A percentile compares a stretch with the other conserved stretches of the same genome.
Conservation (phyloP, 53 echinoderm and acorn worm genomes). For the Holothuria leucospilota region DNA sequence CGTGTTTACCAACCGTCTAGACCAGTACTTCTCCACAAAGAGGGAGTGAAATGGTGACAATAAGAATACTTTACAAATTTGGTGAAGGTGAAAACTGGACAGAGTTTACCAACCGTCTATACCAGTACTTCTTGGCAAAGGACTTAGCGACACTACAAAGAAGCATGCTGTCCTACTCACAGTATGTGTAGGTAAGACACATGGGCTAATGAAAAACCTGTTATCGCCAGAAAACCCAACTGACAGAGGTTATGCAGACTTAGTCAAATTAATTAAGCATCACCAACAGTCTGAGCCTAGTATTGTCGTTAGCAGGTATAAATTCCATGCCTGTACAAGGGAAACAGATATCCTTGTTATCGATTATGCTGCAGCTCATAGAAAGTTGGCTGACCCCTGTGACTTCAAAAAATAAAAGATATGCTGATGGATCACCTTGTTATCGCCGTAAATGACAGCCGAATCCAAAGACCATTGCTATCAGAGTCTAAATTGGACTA, state of each 20-base stretch:
- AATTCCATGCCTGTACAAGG: constrained; percentile 20
- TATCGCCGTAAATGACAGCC: constrained; percentile 27
- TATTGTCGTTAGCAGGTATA: not conserved
- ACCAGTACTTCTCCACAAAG: not conserved
- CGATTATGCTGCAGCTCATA: constrained; percentile 15
- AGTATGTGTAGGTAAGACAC: not conserved
- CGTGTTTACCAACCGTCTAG: not conserved
- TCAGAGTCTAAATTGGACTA: not conserved
- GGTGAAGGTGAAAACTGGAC: constrained; percentile 31
- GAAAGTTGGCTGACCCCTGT: constrained; percentile 36
- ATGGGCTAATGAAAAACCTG: not conserved
- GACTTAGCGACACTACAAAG: constrained; percentile 6
- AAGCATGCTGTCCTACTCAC: constrained; percentile 19
- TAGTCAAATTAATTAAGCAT: constrained; percentile 39
- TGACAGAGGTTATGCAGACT: constrained; percentile 15
- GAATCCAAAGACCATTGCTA: constrained; percentile 37
- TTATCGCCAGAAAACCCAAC: constrained; percentile 51
- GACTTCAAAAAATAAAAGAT: constrained; percentile 17
- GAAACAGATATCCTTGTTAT: not conserved
- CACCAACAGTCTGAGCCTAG: constrained; percentile 16
- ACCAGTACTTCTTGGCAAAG: constrained; percentile 22
- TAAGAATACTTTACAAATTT: constrained; percentile 5
- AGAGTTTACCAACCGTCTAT: not conserved
- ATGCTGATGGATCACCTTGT: constrained; percentile 52
- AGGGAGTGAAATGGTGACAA: not conserved